Evolutionary conservation across 2,797 vertebrate species (phyloP), one percentile per base, ranked within the genome.

Genomic region (Coregonus sp.): DNA sequence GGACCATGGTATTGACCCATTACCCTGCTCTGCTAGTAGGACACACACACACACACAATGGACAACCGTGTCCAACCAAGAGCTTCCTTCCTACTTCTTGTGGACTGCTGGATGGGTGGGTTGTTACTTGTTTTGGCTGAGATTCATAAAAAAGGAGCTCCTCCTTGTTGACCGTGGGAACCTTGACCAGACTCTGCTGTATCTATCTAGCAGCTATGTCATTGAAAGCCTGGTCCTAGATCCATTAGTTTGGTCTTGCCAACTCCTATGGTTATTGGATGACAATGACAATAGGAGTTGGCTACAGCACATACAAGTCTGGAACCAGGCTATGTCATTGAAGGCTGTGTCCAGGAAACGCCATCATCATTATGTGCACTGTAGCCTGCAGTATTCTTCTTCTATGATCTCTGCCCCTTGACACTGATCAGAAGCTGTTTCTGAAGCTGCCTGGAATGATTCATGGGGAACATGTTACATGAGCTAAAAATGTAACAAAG

Each of bases 41-140:
- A 68, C 56, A 74, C 82, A 74, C 1, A 11, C 82, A 74, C 1
- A 11, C 9, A 73, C 40, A 47, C 40, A 9, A 47, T 47, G 40
- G 81, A 72, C 63, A 78, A 88, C 86, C 90, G 18, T 31, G 52
- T 70, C 59, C 35, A 54, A 18, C 12, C 14, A 54, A 40, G 18
- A 85, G 84, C 85, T 89, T 93, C 88, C 89, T 91, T 92, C 89
- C 90, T 90, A 77, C 72, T 81, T 63, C 86, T 81, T 73, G 84
- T 47, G 40, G 9, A 9, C 40, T 47, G 83, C 31, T 1, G 35
- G 51, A 54, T 56, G 75, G 81, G 65, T 16, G 51, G 72, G 56
- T 81, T 47, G 9, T 47, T 25, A 29, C 70, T 81, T 87, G 82
- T 90, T 86, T 90, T 91, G 91, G 89, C 88, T 68, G 71, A 47